Percentiles rank a stretch among this genome's conserved stretches.
Conservation (phyloP, 2,113 vertebrate species). For the Delphinapterus leucas region DNA sequence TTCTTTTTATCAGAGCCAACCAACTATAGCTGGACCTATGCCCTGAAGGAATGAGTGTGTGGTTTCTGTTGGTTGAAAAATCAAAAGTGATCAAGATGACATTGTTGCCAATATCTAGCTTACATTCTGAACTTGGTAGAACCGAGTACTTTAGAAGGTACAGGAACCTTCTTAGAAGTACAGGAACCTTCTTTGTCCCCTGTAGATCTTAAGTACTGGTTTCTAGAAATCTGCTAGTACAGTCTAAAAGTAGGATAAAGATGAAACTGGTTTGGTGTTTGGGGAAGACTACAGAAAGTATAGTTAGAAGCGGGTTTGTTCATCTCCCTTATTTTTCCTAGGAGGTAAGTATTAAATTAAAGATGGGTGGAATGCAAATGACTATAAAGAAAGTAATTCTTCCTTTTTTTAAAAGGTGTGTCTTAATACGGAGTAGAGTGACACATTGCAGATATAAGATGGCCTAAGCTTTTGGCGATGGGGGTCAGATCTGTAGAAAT, state of each 20-base stretch:
- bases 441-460: neutral
- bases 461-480: neutral
- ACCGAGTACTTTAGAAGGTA: neutral
- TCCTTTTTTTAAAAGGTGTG: neutral
- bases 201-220: neutral
- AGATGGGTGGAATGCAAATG: neutral
- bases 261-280: slow-evolving; percentile 26
- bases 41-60: neutral
- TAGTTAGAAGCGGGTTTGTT: neutral
- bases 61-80: neutral
- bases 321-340: neutral
- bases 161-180: neutral
- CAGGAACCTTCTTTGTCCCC: neutral
- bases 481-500: neutral
- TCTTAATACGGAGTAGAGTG: neutral
- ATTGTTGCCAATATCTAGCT: neutral
- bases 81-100: neutral
- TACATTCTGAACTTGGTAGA: neutral
- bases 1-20: neutral
- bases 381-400: neutral
- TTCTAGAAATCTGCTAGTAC: neutral
- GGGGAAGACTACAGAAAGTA: neutral
- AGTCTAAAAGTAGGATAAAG: neutral
- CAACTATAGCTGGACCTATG: neutral
- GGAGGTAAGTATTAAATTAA: neutral